A percentile compares a stretch with the other conserved stretches of the same genome.
Conservation (phyloP, 2,113 vertebrate genomes). For the Colossoma macropomum region DNA sequence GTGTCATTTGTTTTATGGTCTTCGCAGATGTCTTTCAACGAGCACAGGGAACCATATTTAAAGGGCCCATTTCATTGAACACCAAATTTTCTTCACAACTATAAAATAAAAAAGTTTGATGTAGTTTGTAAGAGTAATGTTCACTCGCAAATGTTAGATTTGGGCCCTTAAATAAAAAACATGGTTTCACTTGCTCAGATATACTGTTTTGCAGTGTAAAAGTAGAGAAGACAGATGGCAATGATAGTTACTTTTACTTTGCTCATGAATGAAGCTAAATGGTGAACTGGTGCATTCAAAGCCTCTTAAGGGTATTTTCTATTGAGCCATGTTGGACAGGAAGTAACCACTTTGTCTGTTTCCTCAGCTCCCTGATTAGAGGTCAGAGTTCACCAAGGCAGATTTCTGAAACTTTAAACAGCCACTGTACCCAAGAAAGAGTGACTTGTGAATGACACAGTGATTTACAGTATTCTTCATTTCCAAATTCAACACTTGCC, state of each 20-base stretch:
- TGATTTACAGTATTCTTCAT: neutral
- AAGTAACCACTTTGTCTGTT: constrained; percentile 46
- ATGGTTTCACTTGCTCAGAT: no score
- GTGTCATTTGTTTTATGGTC: no score
- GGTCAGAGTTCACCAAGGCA: constrained; percentile 8
- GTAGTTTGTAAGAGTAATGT: no score
- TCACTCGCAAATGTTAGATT: no score
- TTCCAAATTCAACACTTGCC: neutral
- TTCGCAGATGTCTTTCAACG: no score
- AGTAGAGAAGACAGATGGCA: neutral
- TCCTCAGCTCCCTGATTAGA: constrained; percentile 34
- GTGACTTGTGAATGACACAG: neutral
- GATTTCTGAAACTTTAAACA: constrained; percentile 15
- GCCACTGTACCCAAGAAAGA: neutral
- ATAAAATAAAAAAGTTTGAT: no score
- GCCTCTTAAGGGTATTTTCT: neutral
- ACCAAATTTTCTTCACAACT: no score
- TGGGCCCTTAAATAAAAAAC: no score
- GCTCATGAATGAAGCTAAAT: neutral
- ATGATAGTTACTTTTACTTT: neutral
- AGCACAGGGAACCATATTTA: no score
- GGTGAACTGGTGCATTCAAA: neutral
- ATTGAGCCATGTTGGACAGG: constrained; percentile 42
- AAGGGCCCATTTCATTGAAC: no score
- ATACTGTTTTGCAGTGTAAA: neutral